Evolutionary conservation across 2,888 invertebrate genomes (phyloP).

Genomic region (Erpobdella octoculata): DNA sequence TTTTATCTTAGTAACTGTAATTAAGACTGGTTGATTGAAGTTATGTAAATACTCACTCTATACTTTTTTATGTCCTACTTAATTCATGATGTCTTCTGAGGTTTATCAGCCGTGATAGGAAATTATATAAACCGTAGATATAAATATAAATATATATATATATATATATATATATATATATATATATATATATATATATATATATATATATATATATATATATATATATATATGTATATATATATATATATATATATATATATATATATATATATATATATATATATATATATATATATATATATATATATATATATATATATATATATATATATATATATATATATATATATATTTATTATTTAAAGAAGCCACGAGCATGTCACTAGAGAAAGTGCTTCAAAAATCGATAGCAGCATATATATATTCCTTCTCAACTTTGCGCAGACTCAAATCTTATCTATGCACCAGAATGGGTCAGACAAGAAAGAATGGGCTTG

Average conservation of each 20-base stretch:
- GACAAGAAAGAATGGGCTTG: too few species aligned
- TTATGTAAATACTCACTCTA: too few species aligned
- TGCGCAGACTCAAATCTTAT: too few species aligned
- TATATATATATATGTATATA: neutral
- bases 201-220: neutral
- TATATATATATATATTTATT: neutral
- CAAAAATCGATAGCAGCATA: too few species aligned
- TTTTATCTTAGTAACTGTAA: too few species aligned
- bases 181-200: neutral
- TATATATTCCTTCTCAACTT: too few species aligned
- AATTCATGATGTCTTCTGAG: too few species aligned
- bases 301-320: slow-evolving; percentile 4
- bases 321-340: neutral
- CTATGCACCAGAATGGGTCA: too few species aligned
- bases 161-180: neutral
- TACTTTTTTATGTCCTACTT: too few species aligned
- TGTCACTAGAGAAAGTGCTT: neutral
- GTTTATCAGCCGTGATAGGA: too few species aligned
- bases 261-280: slow-evolving; percentile 9
- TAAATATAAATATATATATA: neutral
- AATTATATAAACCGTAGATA: too few species aligned
- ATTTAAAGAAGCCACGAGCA: neutral
- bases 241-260: neutral
- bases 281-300: neutral
- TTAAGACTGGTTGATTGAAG: too few species aligned